phyloP scores from a whole-genome alignment of 35 echinoderm and acorn worm genomes.

The Lytechinus variegatus region DNA sequence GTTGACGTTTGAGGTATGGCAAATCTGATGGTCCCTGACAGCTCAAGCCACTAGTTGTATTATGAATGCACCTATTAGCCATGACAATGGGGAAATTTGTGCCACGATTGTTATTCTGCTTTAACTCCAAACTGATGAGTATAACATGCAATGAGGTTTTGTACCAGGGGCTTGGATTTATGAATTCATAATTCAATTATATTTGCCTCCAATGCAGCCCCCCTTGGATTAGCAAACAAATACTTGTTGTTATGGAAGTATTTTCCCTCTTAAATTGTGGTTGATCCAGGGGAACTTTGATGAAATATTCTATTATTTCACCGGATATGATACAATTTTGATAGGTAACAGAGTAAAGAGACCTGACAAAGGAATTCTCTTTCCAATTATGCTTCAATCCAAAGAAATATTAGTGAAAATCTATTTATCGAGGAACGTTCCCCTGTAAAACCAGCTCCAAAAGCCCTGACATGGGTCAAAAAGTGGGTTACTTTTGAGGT shows the following conservation, averaged over 20 bases:
- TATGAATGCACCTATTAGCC: not conserved
- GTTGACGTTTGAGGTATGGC: not conserved
- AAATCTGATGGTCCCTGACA: not conserved
- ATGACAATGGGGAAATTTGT: conserved; percentile 18
- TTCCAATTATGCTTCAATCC: conserved; percentile 3
- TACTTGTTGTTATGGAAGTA: not conserved
- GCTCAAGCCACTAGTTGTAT: not conserved
- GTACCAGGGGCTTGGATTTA: not conserved
- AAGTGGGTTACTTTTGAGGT: conserved; percentile 22
- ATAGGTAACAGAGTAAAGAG: not conserved
- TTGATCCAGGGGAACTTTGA: not conserved
- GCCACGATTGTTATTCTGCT: not conserved
- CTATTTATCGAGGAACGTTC: not conserved
- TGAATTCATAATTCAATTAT: not conserved
- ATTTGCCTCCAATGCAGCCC: not conserved
- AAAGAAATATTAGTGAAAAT: not conserved
- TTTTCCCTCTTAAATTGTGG: not conserved
- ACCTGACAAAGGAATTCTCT: not conserved
- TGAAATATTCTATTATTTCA: conserved; percentile 6
- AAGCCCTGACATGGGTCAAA: not conserved
- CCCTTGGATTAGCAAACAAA: not conserved
- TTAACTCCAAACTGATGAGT: not conserved
- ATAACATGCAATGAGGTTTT: not conserved
- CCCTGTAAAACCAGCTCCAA: not conserved
- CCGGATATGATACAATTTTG: conserved; percentile 12